These are phyloP conservation scores for Azemiops feae DNA, from an alignment of 2,113 vertebrate species.

Conservation along the genomic window DNA sequence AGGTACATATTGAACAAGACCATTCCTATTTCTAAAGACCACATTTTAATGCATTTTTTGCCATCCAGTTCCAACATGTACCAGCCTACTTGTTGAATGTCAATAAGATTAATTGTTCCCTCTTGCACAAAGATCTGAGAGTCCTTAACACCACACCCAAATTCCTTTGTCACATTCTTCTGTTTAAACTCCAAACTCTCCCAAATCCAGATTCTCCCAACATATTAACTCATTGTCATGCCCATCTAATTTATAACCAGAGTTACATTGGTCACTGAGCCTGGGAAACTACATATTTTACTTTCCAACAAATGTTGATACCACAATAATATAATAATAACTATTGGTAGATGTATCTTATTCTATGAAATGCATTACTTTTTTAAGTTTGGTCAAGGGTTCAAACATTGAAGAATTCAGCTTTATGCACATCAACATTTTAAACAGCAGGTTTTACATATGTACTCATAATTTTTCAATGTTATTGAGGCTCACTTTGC, in stretches of 20 bases:
- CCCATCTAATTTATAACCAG: too few species aligned
- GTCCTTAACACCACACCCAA: neutral
- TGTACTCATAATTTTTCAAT: neutral
- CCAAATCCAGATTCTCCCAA: neutral
- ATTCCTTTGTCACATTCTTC: neutral
- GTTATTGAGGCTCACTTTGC: neutral
- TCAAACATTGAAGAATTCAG: neutral
- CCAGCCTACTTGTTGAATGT: neutral
- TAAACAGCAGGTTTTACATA: neutral
- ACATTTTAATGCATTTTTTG: neutral
- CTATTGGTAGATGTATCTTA: neutral
- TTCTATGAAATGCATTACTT: neutral
- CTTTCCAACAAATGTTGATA: neutral
- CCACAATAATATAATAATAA: too few species aligned
- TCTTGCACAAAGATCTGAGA: neutral
- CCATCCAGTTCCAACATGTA: neutral
- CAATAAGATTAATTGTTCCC: neutral
- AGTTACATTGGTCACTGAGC: too few species aligned
- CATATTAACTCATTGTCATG: neutral
- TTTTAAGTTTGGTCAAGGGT: neutral
- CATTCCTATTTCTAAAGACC: neutral
- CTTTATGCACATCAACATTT: neutral
- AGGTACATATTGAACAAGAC: neutral
- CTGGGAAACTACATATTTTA: neutral
- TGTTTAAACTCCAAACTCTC: neutral